A percentile compares a stretch with the other conserved stretches of the same genome.
These are phyloP conservation scores for Lepidurus packardi DNA, from an alignment of 1,140 invertebrate genomes.

Conservation along the genomic window DNA sequence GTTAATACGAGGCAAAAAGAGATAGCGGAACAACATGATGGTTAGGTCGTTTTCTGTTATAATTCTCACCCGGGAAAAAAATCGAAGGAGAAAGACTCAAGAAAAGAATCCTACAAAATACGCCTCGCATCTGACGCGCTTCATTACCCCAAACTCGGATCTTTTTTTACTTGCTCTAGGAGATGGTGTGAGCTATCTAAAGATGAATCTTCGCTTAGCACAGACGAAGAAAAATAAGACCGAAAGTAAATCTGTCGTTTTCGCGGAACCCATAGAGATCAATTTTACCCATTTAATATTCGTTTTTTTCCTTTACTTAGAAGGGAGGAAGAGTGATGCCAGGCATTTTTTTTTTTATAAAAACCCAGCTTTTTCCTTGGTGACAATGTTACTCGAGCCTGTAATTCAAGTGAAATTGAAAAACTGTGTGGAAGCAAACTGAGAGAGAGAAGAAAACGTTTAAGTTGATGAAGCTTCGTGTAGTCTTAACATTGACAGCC, in stretches of 20 bases:
- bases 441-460: neutral
- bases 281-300: neutral
- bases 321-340: neutral
- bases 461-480: neutral
- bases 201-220: neutral
- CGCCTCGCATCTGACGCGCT: neutral
- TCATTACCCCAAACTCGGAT: neutral
- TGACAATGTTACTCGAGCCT: neutral
- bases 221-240: neutral
- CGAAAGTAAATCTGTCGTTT: neutral
- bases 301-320: neutral
- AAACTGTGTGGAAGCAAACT: neutral
- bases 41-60: neutral
- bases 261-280: neutral
- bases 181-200: neutral
- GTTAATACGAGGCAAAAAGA: neutral
- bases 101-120: neutral
- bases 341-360: too few relatives aligned
- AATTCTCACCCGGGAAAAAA: neutral
- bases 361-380: neutral
- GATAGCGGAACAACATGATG: neutral
- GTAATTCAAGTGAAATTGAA: neutral
- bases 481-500: neutral
- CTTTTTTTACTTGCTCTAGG: neutral
- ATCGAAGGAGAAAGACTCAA: neutral